These are phyloP conservation scores for Lateolabrax maculatus DNA, from an alignment of 2,797 vertebrate genomes.

Conservation along the genomic window DNA sequence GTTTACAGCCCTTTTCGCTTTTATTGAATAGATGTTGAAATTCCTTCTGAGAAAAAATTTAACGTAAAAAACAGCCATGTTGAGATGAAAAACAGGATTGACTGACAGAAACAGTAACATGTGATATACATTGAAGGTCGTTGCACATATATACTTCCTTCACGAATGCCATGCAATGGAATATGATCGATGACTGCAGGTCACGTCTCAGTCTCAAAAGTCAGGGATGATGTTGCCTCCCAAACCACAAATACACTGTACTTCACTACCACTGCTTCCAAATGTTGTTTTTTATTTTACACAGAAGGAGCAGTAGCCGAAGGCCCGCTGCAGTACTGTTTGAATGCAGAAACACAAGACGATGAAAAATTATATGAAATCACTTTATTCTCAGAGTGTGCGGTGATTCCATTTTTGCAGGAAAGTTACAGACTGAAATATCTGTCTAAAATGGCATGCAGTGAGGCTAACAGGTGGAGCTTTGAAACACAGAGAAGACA, in stretches of 20 bases:
- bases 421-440: conserved; percentile 88
- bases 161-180: conserved; percentile 57
- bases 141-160: conserved; percentile 60
- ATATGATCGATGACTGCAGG: conserved; percentile 33
- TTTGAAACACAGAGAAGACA: conserved; percentile 87
- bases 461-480: conserved; percentile 88
- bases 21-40: conserved; percentile 81
- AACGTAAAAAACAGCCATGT: conserved; percentile 61
- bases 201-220: conserved; percentile 45
- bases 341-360: conserved; percentile 82
- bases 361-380: conserved; percentile 88
- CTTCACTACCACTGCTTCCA: conserved; percentile 23
- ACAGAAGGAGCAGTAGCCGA: conserved; percentile 36
- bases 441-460: conserved; percentile 93
- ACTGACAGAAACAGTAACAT: conserved; percentile 72
- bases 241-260: conserved; percentile 32
- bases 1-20: conserved; percentile 82
- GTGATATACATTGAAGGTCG: conserved; percentile 65
- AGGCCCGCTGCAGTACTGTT: conserved; percentile 25
- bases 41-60: conserved; percentile 55
- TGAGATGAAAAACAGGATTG: conserved; percentile 64
- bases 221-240: conserved; percentile 23
- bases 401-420: conserved; percentile 94
- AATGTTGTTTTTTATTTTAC: conserved; percentile 25
- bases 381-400: conserved; percentile 92